Conservation (phyloP, 2,113 vertebrate genomes). For the Falcunculus frontatus region DNA sequence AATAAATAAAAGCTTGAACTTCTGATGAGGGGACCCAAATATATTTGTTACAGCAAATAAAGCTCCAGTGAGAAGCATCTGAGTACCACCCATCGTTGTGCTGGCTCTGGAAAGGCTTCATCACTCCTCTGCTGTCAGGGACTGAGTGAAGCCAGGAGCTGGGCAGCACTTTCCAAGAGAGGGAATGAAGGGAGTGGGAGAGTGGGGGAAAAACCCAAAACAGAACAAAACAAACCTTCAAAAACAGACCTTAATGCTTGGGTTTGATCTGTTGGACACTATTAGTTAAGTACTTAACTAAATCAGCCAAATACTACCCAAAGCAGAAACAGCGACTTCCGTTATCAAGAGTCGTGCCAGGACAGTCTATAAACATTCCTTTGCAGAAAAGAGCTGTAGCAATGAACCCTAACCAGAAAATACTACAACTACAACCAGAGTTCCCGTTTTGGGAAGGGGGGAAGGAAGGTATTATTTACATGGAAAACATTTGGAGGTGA, state of each 20-base stretch:
- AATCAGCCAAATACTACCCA: background rate
- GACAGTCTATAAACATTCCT: background rate
- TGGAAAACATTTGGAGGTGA: background rate
- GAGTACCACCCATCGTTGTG: fast-evolving
- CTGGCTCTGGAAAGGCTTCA: background rate
- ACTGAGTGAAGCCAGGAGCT: background rate
- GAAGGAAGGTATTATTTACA: background rate
- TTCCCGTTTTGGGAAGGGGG: background rate
- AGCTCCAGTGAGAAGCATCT: background rate
- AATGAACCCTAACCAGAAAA: background rate
- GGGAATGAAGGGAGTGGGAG: background rate
- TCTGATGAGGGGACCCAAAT: background rate
- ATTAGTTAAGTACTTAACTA: background rate
- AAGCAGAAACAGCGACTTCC: background rate
- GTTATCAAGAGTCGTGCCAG: background rate
- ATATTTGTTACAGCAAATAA: background rate
- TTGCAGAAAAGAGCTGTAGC: background rate
- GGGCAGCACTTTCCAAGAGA: background rate
- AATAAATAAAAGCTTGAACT: background rate
- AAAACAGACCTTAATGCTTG: background rate
- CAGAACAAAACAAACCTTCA: fast-evolving
- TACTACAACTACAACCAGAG: background rate
- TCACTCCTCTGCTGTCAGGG: background rate
- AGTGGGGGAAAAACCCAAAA: too few species aligned
- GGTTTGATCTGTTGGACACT: background rate